Percentiles rank a stretch among this genome's conserved stretches.
Conservation (phyloP, 2,888 invertebrate genomes). For the Mystacides longicornis region DNA sequence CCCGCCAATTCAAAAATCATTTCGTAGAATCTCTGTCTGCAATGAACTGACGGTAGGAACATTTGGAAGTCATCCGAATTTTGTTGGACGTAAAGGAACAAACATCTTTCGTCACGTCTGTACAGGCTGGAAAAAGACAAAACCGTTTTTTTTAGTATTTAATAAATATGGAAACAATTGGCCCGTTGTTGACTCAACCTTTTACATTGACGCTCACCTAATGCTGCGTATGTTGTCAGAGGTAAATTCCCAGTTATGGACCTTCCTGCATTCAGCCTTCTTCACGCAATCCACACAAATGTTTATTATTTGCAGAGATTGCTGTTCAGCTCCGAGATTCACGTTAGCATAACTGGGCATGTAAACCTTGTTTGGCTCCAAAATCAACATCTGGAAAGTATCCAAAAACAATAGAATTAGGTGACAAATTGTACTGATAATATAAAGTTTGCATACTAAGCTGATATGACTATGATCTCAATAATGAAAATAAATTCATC, state of each 20-base stretch:
- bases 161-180: too few relatives aligned
- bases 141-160: not conserved
- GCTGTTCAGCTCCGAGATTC: constrained; percentile 89
- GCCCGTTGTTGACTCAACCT: too few relatives aligned
- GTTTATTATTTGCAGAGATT: constrained; percentile 83
- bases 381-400: constrained; percentile 62
- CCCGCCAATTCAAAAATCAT: constrained; percentile 81
- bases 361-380: constrained; percentile 87
- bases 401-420: too few relatives aligned
- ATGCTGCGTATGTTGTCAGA: constrained; percentile 84
- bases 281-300: constrained; percentile 68
- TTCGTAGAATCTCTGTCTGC: constrained; percentile 77
- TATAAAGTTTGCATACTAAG: too few relatives aligned
- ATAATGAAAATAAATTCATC: too few relatives aligned
- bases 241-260: constrained; percentile 91
- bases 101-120: constrained; percentile 90
- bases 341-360: constrained; percentile 96
- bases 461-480: too few relatives aligned
- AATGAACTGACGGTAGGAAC: constrained; percentile 85
- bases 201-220: too few relatives aligned
- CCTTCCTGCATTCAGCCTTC: constrained; percentile 69
- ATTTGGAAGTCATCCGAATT: constrained; percentile 99
- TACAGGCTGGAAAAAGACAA: constrained; percentile 61
- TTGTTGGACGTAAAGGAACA: constrained; percentile 95
- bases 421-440: too few relatives aligned